phyloP scores from a whole-genome alignment of 2,113 vertebrate genomes.

The Piprites chloris region DNA sequence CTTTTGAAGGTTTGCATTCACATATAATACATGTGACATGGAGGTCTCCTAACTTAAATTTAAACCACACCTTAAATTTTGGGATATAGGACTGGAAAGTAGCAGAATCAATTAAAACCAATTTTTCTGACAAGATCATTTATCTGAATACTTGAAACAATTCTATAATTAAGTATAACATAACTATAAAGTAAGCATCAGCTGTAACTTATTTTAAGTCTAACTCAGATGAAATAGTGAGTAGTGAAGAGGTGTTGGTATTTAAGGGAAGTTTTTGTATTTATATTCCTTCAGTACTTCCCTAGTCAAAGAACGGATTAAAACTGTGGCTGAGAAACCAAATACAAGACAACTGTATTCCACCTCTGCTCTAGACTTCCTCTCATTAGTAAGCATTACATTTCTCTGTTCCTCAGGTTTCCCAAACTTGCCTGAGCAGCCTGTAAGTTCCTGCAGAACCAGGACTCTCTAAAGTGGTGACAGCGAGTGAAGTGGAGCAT shows the following conservation, averaged over 20 bases:
- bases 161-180: neutral
- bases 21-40: neutral
- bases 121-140: neutral
- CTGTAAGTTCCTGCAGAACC: neutral
- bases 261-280: neutral
- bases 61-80: neutral
- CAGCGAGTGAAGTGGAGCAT: neutral
- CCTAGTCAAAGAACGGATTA: neutral
- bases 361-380: neutral
- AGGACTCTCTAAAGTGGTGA: fast-evolving
- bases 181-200: neutral
- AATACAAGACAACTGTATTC: neutral
- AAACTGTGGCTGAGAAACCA: neutral
- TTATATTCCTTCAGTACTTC: neutral
- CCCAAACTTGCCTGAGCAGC: neutral
- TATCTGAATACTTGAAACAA: neutral
- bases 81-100: neutral
- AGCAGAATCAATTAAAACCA: neutral
- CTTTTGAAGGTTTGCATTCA: neutral
- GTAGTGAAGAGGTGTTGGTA: neutral
- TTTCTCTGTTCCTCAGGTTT: neutral
- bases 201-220: neutral
- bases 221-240: neutral
- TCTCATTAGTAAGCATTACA: neutral
- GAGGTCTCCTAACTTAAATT: neutral